A percentile compares a stretch with the other conserved stretches of the same genome.
phyloP scores from a whole-genome alignment of 2,888 invertebrate genomes.

The Halictus ligatus region DNA sequence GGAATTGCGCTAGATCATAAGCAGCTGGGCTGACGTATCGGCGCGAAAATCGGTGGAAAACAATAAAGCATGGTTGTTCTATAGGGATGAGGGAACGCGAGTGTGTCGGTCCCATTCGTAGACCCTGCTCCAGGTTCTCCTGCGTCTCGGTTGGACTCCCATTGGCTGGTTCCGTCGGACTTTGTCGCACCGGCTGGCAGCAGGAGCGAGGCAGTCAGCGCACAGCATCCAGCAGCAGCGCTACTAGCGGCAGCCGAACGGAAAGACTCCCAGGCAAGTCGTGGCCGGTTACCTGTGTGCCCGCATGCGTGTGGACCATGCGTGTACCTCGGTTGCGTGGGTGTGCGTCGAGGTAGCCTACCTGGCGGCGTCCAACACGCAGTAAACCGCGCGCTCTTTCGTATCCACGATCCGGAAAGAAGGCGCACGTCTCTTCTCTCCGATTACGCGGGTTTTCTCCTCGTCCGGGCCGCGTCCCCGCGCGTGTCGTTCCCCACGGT shows the following conservation, averaged over 20 bases:
- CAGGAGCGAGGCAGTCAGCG: conserved; percentile 71
- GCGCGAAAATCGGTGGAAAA: not conserved
- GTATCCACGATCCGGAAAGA: conserved; percentile 59
- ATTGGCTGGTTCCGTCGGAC: conserved; percentile 56
- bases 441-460: conserved; percentile 10
- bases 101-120: conserved; percentile 56
- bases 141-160: conserved; percentile 62
- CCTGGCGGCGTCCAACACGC: conserved; percentile 84
- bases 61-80: conserved; percentile 19
- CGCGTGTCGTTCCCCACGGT: not conserved
- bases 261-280: conserved; percentile 77
- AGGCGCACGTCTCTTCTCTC: conserved; percentile 21
- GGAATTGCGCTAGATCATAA: not conserved
- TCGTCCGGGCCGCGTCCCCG: not conserved
- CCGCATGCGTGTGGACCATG: conserved; percentile 71
- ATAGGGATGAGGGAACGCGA: not conserved
- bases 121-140: conserved; percentile 54
- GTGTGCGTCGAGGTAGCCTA: conserved; percentile 82
- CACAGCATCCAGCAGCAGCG: conserved; percentile 84
- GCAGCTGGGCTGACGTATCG: not conserved
- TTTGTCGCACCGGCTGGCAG: conserved; percentile 57
- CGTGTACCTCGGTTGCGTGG: conserved; percentile 78
- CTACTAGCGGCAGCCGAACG: conserved; percentile 83
- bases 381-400: conserved; percentile 79
- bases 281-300: conserved; percentile 57